Evolutionary conservation across 2,113 vertebrate species (phyloP), one percentile per base, ranked within the genome.

Genomic region (Lynx canadensis): DNA sequence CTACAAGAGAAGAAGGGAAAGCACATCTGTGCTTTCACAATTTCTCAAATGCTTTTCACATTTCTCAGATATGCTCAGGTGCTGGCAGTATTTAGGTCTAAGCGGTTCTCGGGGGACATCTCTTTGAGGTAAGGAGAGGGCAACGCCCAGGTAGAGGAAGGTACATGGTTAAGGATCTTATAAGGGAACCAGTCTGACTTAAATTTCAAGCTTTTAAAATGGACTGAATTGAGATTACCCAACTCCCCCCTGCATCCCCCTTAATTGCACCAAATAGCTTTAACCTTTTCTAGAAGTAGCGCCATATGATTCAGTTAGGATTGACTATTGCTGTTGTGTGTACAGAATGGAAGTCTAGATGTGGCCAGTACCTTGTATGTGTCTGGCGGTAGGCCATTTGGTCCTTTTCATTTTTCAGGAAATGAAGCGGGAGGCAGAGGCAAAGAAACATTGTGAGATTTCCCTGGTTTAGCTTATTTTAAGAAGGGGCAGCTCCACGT

Each of bases 131-230:
- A 38, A 93, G 55, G 52, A 90, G 50, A 95, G 36, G 36, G 69
- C 19, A 90, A 3, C 57, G 93, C n/a, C 52, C 16, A 86, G 69
- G 9, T 52, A 50, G 66, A 60, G 21, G 38, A 52, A 86, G 60
- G 9, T 65, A n/a, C 92, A 60, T 71, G 21, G 63, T 74, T 92
- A 81, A 93, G 60, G 14, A 27, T 74, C 71, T 66, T 95, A 96
- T 45, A 91, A 93, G 68, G 65, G 94, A 95, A 76, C 45, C n/a
- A 81, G 45, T 91, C 41, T 95, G 71, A 84, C 86, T 94, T 87
- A 89, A 87, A 89, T 94, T 96, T 91, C 36, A 79, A 52, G 81
- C 50, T 95, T 95, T 94, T 73, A 73, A 96, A 98, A 95, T 48
- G 89, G 50, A 74, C 23, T 76, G 68, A 93, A 83, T 57, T 89